Evolutionary conservation across 2,888 invertebrate species (phyloP), one percentile per base, ranked within the genome.

Genomic region (Apamea crenata): DNA sequence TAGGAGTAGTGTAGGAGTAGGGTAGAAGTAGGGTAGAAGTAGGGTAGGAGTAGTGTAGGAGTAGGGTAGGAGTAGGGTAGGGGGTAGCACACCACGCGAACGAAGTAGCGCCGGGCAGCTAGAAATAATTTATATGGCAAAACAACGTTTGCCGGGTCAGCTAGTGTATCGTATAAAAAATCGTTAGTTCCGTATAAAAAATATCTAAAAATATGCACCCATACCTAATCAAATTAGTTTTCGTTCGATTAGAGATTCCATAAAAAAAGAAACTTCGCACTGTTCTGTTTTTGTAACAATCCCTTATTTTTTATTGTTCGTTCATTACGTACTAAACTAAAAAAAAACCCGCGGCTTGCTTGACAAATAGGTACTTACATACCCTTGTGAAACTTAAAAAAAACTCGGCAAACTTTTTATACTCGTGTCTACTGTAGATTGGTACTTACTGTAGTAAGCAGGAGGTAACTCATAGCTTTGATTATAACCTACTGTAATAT

Each of bases 161-260:
- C n/a, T n/a, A n/a, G n/a, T 14, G 44, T 68, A 32, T n/a, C 6
- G 8, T 50, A n/a, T 18, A 50, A 65, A n/a, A 8, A 8, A 18
- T 18, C 16, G 18, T 78, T 25, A n/a, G n/a, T 8, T 25, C 8
- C 10, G 14, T 32, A 2, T 32, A 32, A 50, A n/a, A 32, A 32
- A n/a, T 4, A 36, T 16, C 53, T 66, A 47, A 40, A 40, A 73
- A 66, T 44, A 63, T n/a, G 18, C n/a, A 21, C 10, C 7, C 36
- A 56, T 53, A 36, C 3, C 47, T 69, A 67, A 29, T 82, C 14
- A 25, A 76, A 82, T 61, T 68, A 61, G 32, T 68, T 76, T 29
- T 59, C 18, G 10, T 68, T 61, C 16, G 4, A 47, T 18, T 32
- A 8, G 40, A 12, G 74, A 81, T n/a, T 77, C 8, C 8, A n/a